Evolutionary conservation across 2,888 invertebrate species (phyloP), one percentile per base, ranked within the genome.

Genomic region (Stictocephala bisonia): DNA sequence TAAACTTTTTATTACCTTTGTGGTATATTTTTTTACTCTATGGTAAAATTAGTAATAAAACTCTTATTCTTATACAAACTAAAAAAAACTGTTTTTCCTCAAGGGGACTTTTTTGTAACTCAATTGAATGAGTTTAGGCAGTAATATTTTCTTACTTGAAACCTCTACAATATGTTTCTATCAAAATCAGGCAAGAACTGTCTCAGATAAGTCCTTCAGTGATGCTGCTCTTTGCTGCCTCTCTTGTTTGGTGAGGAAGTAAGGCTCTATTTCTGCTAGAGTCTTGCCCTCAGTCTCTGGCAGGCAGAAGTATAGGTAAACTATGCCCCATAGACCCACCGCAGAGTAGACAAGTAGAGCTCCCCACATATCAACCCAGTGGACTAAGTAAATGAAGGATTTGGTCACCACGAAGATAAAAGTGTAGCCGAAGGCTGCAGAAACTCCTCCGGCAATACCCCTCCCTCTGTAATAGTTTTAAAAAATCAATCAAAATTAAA

Each of bases 211-310:
- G 22, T 60, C 40, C 20, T 60, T 60, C 20, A 60, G 31, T 1
- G 60, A 60, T 15, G 50, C 51, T 20, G 68, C 22, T 20, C 15
- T 41, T 31, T 48, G 26, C 11, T 35, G 9, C 51, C 51, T 72
- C 70, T 73, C 70, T 29, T 70, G 15, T 18, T 70, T 70, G 26
- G 60, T 50, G 48, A 60, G 29, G 41, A 73, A 73, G 44, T 68
- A 73, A 18, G 67, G 60, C 51, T 79, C 78, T 7, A 79, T 78
- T 56, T 79, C 77, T 4, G 71, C 72, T 6, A 94, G 82, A 0
- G 89, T 90, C 81, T 93, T 90, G 0, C 93, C 93, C 82, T 94
- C 94, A 0, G 94, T 95, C 85, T 95, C 94, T 0, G 94, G 94
- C 70, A 95, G 83, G 40, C 88, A 84, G 75, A 89, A 90, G 81